Base-by-base conservation (phyloP, 2,113 vertebrate species). In the Tetrao urogallus region DNA sequence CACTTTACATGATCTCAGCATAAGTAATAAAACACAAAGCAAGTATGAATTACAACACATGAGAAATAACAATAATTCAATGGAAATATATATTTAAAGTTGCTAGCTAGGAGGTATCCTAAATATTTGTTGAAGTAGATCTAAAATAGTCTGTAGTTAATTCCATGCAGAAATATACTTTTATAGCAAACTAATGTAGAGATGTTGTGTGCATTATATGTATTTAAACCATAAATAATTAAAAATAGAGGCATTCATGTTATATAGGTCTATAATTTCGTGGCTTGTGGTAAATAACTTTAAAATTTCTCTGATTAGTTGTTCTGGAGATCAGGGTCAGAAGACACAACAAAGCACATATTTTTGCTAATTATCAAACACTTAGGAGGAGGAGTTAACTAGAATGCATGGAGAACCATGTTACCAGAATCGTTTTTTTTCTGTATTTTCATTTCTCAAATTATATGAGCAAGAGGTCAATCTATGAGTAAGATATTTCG, bases 21-120 rank as follows among this genome's bases (percentile, higher is more conserved):
- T 65, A 95, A 90, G 57, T 82, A 93, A 95, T 89, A 91, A 96
- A 93, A 86, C 34, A 63, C 65, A 93, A 88, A 54, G 27, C 32
- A 89, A 63, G 45, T 76, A 42, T 64, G 83, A 92, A 57, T 64
- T 71, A 78, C 5, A 92, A 95, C 93, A 43, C 24, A 61, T 42
- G 36, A 86, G 56, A 88, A 93, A 69, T 22, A 83, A 40, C 21
- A 12, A 52, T n/a, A 71, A 24, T 54, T 24, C 88, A 38, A 40
- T n/a, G 21, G 38, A 86, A 94, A 83, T n/a, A 82, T 13, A 11
- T 87, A 75, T 78, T 89, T 65, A 79, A 71, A 95, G 10, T 14
- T 40, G 34, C 71, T 71, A 94, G 10, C 60, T 91, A 69, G 12
- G 60, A 88, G 48, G 6, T 79, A 77, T 86, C 83, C 78, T 87